Evolutionary conservation across 2,113 vertebrate species (phyloP).

Genomic region (Tenrec ecaudatus): DNA sequence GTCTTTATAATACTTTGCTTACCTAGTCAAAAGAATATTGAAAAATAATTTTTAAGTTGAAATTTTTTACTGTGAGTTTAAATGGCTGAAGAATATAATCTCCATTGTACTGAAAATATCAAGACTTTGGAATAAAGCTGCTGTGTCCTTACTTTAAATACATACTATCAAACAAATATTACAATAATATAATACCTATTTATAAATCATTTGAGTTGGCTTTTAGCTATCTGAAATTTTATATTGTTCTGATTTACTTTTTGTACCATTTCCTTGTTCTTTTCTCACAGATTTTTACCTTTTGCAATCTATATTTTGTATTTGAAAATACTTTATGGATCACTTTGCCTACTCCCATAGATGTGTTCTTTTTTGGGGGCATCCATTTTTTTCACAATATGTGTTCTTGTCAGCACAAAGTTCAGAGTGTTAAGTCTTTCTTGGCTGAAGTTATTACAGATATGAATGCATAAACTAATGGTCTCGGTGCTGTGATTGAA

Average conservation of each 20-base stretch:
- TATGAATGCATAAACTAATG: not conserved
- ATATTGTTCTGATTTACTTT: conserved; percentile 8
- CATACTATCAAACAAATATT: conserved; percentile 37
- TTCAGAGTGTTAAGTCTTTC: conserved; percentile 33
- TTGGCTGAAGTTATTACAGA: conserved; percentile 1
- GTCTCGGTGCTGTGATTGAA: not conserved
- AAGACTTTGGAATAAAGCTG: conserved; percentile 54
- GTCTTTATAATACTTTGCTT: conserved; percentile 42
- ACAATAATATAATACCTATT: not conserved
- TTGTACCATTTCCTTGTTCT: conserved; percentile 23
- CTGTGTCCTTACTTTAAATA: conserved; percentile 42
- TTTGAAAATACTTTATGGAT: conserved; percentile 19
- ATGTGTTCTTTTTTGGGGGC: too few relatives aligned
- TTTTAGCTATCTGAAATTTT: conserved; percentile 26
- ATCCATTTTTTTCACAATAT: not conserved
- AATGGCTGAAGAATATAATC: conserved; percentile 54
- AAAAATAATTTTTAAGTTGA: conserved; percentile 33
- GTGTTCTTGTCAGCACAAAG: not conserved
- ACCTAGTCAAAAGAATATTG: conserved; percentile 12
- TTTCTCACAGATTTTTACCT: not conserved
- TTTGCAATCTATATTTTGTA: conserved; percentile 4
- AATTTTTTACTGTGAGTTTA: conserved; percentile 17
- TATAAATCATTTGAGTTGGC: not conserved
- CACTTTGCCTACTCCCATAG: not conserved
- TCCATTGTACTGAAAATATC: conserved; percentile 31